phyloP scores from a whole-genome alignment of 1,140 invertebrate genomes.

The Plutomurus gul region DNA sequence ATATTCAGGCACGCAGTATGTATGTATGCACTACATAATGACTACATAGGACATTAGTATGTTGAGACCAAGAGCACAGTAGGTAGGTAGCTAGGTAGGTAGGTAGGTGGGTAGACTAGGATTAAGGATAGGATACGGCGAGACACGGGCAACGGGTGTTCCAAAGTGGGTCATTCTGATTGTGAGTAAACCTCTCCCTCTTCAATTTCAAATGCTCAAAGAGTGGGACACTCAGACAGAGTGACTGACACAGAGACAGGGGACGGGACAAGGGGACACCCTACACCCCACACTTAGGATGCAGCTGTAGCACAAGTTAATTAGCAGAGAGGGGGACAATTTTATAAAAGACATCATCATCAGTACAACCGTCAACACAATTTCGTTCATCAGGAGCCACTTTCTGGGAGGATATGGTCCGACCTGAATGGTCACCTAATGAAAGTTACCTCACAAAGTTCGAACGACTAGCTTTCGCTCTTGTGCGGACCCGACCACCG shows the following conservation, averaged over 20 bases:
- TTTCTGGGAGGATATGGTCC: constrained; percentile 25
- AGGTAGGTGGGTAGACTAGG: neutral
- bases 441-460: constrained; percentile 49
- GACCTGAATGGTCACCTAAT: constrained; percentile 48
- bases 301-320: neutral
- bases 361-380: too few species aligned
- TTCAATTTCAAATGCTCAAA: constrained; percentile 9
- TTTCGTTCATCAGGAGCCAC: too few species aligned
- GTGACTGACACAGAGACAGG: neutral
- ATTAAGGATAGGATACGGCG: neutral
- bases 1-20: too few species aligned
- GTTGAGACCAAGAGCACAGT: too few species aligned
- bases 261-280: neutral
- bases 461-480: constrained; percentile 51
- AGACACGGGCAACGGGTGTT: constrained; percentile 18
- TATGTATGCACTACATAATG: too few species aligned
- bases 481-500: constrained; percentile 48
- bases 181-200: neutral
- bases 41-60: too few species aligned
- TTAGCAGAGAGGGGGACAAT: neutral
- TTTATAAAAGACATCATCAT: too few species aligned
- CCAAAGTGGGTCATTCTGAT: constrained; percentile 21
- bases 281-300: neutral
- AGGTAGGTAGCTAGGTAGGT: too few species aligned
- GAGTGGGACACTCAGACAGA: neutral